Evolutionary conservation across 2,797 vertebrate species (phyloP).

Genomic region (Leucoraja ocellata): DNA sequence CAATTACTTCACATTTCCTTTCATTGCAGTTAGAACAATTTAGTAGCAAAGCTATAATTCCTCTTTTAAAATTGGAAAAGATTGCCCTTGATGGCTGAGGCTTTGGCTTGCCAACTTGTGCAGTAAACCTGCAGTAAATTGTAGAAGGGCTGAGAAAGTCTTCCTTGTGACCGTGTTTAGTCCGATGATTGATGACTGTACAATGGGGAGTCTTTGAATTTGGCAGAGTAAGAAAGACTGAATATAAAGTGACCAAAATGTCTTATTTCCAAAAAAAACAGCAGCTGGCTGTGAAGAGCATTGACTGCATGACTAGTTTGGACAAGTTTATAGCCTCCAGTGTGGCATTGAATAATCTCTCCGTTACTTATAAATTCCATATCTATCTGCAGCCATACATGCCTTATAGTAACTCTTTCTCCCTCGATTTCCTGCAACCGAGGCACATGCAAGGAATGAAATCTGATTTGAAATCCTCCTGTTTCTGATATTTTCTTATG

Average conservation of each 20-base stretch:
- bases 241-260: constrained; percentile 8
- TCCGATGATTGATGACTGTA: constrained; percentile 21
- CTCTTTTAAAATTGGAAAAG: background rate
- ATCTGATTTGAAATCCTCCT: too few relatives aligned
- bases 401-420: background rate
- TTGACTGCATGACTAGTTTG: background rate
- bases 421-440: too few relatives aligned
- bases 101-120: background rate
- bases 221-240: constrained; percentile 14
- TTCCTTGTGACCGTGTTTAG: background rate
- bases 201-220: background rate
- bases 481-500: too few relatives aligned
- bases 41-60: background rate
- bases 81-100: background rate
- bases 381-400: background rate
- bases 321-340: background rate
- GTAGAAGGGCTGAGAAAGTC: background rate
- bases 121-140: background rate
- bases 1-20: background rate
- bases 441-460: too few relatives aligned
- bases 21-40: background rate
- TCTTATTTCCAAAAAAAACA: background rate
- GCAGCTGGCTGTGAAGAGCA: background rate
- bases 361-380: constrained; percentile 1
- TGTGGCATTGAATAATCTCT: background rate